phyloP scores from a whole-genome alignment of 2,113 vertebrate genomes.

The Sphaerodactylus townsendi region DNA sequence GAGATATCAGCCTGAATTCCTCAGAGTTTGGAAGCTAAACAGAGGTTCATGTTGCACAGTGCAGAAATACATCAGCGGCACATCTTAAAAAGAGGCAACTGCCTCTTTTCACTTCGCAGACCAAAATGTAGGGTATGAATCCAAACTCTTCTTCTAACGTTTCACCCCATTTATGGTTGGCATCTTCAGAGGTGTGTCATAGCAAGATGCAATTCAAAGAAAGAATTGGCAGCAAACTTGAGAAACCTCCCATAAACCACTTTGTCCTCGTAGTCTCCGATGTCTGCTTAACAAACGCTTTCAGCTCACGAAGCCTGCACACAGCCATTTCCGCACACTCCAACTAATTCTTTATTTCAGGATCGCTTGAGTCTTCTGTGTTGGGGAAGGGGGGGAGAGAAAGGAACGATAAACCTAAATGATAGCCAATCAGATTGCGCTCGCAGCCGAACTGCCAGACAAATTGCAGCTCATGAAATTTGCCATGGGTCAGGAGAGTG shows the following conservation, averaged over 20 bases:
- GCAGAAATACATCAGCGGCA: too few species aligned
- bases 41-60: too few species aligned
- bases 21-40: too few species aligned
- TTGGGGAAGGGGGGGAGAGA: background rate
- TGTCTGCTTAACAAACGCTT: background rate
- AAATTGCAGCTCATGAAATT: conserved; percentile 77
- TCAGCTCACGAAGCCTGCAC: background rate
- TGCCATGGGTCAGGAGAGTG: conserved; percentile 73
- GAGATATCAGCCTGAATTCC: too few species aligned
- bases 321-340: background rate
- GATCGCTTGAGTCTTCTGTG: conserved; percentile 45
- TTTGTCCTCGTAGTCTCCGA: background rate
- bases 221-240: too few species aligned
- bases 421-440: conserved; percentile 73
- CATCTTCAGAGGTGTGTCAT: too few species aligned
- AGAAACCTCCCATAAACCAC: background rate
- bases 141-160: too few species aligned
- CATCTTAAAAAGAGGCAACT: too few species aligned
- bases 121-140: too few species aligned
- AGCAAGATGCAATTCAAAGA: too few species aligned
- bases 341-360: conserved; percentile 57
- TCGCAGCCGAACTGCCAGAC: conserved; percentile 73
- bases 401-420: conserved; percentile 69
- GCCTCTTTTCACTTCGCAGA: too few species aligned
- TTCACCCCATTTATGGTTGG: too few species aligned